These are phyloP conservation scores for Galaxea fascicularis DNA, from an alignment of 92 coral and sea anemone genomes.

Conservation along the genomic window DNA sequence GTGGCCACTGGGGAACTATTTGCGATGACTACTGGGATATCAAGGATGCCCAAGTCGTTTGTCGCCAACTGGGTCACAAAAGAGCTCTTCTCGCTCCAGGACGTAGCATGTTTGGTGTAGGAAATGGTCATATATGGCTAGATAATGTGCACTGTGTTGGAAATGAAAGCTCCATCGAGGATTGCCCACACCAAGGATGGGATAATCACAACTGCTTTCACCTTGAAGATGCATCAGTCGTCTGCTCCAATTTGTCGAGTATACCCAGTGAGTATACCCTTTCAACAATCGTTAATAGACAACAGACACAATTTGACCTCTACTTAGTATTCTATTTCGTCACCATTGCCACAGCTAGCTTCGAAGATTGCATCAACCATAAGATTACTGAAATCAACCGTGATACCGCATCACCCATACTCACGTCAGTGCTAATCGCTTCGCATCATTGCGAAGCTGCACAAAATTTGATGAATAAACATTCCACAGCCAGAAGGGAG, in stretches of 20 bases:
- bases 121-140: constrained; percentile 51
- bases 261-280: constrained; percentile 7
- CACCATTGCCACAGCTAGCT: no score
- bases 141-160: constrained; percentile 20
- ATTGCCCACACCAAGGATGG: constrained; percentile 31
- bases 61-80: constrained; percentile 19
- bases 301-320: neutral
- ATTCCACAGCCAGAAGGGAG: no score
- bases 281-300: no score
- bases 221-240: constrained; percentile 38
- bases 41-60: constrained; percentile 38
- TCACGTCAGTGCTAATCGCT: no score
- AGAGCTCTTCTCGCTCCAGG: constrained; percentile 11
- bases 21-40: constrained; percentile 39
- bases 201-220: constrained; percentile 5
- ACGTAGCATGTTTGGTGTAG: constrained; percentile 2
- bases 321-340: no score
- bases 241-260: constrained; percentile 12
- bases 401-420: no score
- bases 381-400: no score
- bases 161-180: constrained; percentile 31
- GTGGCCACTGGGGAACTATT: constrained; percentile 51
- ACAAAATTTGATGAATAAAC: no score
- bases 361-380: no score
- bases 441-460: no score